Base-by-base conservation (phyloP, 2,113 vertebrate species). In the Catagonus wagneri region DNA sequence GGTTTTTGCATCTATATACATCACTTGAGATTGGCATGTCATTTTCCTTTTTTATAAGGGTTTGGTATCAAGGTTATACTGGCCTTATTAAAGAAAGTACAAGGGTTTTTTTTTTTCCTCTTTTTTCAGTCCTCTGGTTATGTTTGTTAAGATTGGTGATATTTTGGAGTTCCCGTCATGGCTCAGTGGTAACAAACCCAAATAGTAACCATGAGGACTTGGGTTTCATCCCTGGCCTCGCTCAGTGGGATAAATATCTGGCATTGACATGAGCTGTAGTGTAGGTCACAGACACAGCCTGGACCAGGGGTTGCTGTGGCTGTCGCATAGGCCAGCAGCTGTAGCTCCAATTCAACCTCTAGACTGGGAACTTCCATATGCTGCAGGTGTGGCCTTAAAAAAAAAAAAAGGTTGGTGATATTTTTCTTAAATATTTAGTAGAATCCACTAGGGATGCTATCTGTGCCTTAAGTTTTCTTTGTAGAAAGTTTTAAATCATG, bases 401-500 rank as follows among this genome's bases (percentile, higher is more conserved):
- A 44, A 44, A 44, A 44, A 44, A 44, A 44, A 58, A 94, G 16
- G 78, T 60, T 50, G 60, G 14, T 92, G 54, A 81, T 66, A 58
- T 20, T 36, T 56, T 89, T 88, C 61, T 85, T 79, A 83, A 88
- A 60, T 87, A 74, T 78, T 88, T 92, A 23, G 6, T 74, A 32
- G 17, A 93, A 93, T 94, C 93, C 66, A 80, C 10, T 66, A 90
- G 50, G 69, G 23, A 97, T 76, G 16, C 4, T 84, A 23, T 94
- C 52, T 80, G 20, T 88, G 61, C 7, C 22, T 90, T 71, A 72
- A 63, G 27, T 92, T 94, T 94, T 78, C 83, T 81, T 85, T 44
- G 44, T 91, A 44, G 60, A 29, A 79, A 91, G 50, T 93, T 95
- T 94, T 69, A 91, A 94, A 85, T 72, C 2, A 79, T 79, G 39